Base-by-base conservation (phyloP, 1,140 invertebrate species). In the Linepithema humile region DNA sequence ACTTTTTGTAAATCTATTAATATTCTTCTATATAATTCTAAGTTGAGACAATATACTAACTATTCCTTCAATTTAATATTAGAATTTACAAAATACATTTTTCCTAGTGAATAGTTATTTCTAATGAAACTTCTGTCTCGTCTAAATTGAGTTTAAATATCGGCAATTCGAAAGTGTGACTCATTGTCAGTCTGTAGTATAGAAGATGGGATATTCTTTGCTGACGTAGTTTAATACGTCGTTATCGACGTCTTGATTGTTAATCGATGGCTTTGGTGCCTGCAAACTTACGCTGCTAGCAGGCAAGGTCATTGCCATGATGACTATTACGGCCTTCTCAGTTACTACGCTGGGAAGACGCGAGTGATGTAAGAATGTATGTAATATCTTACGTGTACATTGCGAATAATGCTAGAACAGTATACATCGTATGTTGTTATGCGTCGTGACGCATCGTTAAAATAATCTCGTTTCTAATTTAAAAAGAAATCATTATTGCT, bases 261-360 rank as follows among this genome's bases (percentile, higher is more conserved):
- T 65, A 77, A 12, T 3, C 59, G 20, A 65, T 77, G 7, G 6
- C 40, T 64, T 48, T 15, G 17, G 43, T n/a, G n/a, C n/a, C n/a
- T n/a, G n/a, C n/a, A n/a, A n/a, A n/a, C 20, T 59, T 64, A 12
- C 57, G 23, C 55, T 45, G 45, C 43, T 29, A 48, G 23, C 53
- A 64, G n/a, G 55, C 57, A 89, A 86, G 86, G 88, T 85, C 88
- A 88, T 85, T 89, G 84, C 85, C 82, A 80, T 77, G 72, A 50
- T 40, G 55, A 50, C 60, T 87, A 67, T 80, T 17, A n/a, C 29
- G 72, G 84, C 82, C 85, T 87, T 87, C 57, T 70, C 53, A 57
- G 40, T 38, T 73, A 72, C 69, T 38, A 67, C 48, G 65, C 15
- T 45, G 43, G 53, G 38, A 84, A 84, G 32, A 78, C 53, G 38